phyloP scores from a whole-genome alignment of 2,888 invertebrate genomes.

The Stramonita haemastoma region DNA sequence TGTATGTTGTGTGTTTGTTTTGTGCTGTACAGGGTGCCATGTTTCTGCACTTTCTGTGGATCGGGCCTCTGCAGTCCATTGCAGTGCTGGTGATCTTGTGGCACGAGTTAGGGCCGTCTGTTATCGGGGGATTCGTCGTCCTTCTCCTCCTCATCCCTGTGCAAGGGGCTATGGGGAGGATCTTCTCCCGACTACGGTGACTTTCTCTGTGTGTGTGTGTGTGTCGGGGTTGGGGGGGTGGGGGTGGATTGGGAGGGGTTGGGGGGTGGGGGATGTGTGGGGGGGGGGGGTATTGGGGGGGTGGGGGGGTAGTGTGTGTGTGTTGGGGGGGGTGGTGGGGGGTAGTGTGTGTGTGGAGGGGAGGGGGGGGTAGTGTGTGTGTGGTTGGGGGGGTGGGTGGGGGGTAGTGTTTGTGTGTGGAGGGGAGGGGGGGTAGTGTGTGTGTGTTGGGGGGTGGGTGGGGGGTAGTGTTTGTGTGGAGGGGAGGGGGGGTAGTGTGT shows the following conservation, averaged over 20 bases:
- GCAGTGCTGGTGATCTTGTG: conserved; percentile 85
- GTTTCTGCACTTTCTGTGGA: conserved; percentile 94
- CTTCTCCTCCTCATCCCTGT: conserved; percentile 89
- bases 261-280: background rate
- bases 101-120: conserved; percentile 78
- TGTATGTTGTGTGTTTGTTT: too few species aligned
- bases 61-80: conserved; percentile 90
- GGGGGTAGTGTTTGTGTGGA: background rate
- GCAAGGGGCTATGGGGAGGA: conserved; percentile 83
- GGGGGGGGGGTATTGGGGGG: background rate
- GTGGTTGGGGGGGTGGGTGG: background rate
- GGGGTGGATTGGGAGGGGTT: background rate
- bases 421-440: background rate
- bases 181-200: conserved; percentile 76
- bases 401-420: background rate
- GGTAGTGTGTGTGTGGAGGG: background rate
- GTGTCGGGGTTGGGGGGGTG: background rate
- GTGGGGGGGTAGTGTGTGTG: background rate
- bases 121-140: conserved; percentile 87
- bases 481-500: background rate
- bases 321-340: background rate
- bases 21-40: conserved; percentile 84
- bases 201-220: background rate
- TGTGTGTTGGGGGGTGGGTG: background rate
- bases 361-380: background rate